Evolutionary conservation across 2,113 vertebrate genomes (phyloP).

Genomic region (Caranx ignobilis): DNA sequence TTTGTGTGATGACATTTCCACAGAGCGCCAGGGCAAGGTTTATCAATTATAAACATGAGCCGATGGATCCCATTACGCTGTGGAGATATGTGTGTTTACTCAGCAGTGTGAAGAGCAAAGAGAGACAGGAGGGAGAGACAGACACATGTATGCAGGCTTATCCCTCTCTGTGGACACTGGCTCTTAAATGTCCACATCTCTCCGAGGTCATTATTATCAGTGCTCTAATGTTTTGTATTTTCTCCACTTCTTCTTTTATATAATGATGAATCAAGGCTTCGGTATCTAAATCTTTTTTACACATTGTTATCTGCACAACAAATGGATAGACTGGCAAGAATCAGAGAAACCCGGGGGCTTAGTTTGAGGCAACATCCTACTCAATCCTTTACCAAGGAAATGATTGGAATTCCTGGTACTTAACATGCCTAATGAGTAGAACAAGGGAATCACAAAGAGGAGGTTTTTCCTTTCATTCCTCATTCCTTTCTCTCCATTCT

Average conservation of each 20-base stretch:
- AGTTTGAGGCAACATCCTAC: conserved; percentile 58
- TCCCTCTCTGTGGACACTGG: conserved; percentile 41
- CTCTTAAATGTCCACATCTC: conserved; percentile 29
- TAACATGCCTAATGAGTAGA: conserved; percentile 72
- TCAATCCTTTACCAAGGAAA: conserved; percentile 69
- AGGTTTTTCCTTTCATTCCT: conserved; percentile 27
- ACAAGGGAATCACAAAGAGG: conserved; percentile 58
- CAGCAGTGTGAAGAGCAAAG: conserved; percentile 78
- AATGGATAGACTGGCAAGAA: conserved; percentile 46
- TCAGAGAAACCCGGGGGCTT: conserved; percentile 54
- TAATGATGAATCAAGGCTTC: conserved; percentile 34
- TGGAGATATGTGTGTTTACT: conserved; percentile 78
- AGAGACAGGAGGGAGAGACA: conserved; percentile 35
- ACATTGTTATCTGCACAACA: conserved; percentile 45
- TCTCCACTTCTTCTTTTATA: conserved; percentile 13
- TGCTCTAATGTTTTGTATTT: not conserved
- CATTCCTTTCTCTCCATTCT: conserved; percentile 36
- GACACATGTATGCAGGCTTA: conserved; percentile 50
- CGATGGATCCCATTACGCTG: conserved; percentile 67
- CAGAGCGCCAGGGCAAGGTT: conserved; percentile 75
- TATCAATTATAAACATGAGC: conserved; percentile 83
- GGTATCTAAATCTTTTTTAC: conserved; percentile 34
- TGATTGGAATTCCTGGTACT: conserved; percentile 77
- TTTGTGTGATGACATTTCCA: conserved; percentile 65
- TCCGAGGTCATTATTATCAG: conserved; percentile 26